These are phyloP conservation scores for Dysmachus trigonus DNA, from an alignment of 2,888 invertebrate species.

Conservation along the genomic window DNA sequence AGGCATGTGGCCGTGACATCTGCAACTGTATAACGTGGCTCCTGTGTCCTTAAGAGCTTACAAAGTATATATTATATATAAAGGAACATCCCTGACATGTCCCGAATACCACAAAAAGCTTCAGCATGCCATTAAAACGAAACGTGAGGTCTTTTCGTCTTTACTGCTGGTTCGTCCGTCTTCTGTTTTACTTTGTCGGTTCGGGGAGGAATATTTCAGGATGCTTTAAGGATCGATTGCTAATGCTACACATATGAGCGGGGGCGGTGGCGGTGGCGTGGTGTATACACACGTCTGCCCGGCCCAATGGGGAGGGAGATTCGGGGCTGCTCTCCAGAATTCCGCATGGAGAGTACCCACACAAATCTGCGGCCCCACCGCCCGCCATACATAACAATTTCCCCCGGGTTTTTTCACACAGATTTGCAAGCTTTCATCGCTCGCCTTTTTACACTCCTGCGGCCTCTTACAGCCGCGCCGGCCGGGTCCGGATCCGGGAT, in stretches of 20 bases:
- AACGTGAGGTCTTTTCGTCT: slow-evolving; percentile 46
- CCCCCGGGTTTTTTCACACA: slow-evolving; percentile 19
- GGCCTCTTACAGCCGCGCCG: background rate
- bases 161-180: slow-evolving; percentile 43
- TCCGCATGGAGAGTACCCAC: slow-evolving; percentile 19
- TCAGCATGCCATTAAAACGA: slow-evolving; percentile 45
- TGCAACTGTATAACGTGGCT: slow-evolving; percentile 32
- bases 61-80: slow-evolving; percentile 28
- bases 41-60: slow-evolving; percentile 31
- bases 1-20: slow-evolving; percentile 35
- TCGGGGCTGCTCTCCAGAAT: background rate
- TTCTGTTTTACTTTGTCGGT: slow-evolving; percentile 41
- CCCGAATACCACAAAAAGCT: slow-evolving; percentile 45
- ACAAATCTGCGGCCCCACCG: slow-evolving; percentile 14
- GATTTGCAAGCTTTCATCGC: slow-evolving; percentile 41
- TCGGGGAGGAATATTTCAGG: slow-evolving; percentile 38
- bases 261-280: background rate
- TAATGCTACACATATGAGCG: slow-evolving; percentile 37
- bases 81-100: slow-evolving; percentile 42
- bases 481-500: background rate
- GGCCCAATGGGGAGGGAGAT: background rate
- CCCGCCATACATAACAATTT: slow-evolving; percentile 38
- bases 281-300: slow-evolving; percentile 27
- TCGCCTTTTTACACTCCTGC: slow-evolving; percentile 13
- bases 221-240: slow-evolving; percentile 43